Evolutionary conservation across 2,797 vertebrate species (phyloP), one percentile per base, ranked within the genome.

Genomic region (Rhinoraja longicauda): DNA sequence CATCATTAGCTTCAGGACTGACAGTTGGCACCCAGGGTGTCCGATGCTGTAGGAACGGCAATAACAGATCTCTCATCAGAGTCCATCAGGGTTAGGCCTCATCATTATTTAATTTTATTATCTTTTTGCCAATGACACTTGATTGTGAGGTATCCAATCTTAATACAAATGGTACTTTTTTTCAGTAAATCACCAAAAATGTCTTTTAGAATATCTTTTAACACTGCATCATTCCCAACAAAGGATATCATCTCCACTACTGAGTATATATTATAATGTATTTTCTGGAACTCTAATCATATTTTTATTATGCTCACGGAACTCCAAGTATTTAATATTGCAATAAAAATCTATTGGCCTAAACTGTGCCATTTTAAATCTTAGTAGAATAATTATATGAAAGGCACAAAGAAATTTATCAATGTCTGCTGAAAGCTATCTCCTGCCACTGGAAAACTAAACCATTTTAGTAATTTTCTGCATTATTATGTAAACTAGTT

Each of bases 1-100:
- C 99, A 99, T 99, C 99, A 99, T 99, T 99, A 99, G 98, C 98
- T 97, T 95, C 93, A 96, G 96, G 97, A 96, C 97, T 99, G 99
- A 99, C 99, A 99, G 98, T 99, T 98, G 98, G 98, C 97, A 99
- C 97, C 98, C 97, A 96, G 96, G 94, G 97, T 97, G 97, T 97
- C 97, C 97, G 97, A 97, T 98, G 97, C 97, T 97, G 96, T 94
- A 97, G 97, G 97, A 98, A 97, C 97, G 97, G 97, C 97, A 98
- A 98, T 94, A 94, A 93, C 90, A 92, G 90, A 92, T 92, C 90
- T 92, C 90, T 92, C 90, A 92, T 73, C 90, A 92, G 90, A 92
- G 90, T 92, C 72, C 90, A 92, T 92, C 90, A 92, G 70, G 90
- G 90, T 72, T 92, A 92, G 70, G 90, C 70, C 90, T 92, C 90